Evolutionary conservation across 2,888 invertebrate genomes (phyloP).

Genomic region (Dicyrtoma fusca): DNA sequence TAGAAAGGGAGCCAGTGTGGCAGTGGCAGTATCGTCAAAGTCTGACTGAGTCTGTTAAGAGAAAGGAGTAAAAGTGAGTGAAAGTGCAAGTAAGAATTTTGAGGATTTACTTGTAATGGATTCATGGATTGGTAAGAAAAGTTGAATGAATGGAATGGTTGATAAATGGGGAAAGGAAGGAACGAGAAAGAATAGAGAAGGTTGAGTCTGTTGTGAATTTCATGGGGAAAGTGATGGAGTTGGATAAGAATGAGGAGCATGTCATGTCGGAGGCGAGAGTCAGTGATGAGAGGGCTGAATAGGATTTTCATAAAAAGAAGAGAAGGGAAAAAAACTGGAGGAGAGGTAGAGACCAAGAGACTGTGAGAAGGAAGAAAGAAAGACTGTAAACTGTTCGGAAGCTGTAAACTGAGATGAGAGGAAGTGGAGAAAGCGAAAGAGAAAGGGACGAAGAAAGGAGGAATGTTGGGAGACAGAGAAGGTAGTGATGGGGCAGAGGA

Average conservation of each 20-base stretch:
- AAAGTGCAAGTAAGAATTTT: too few species aligned
- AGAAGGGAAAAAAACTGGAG: constrained; percentile 1
- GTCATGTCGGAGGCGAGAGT: constrained; percentile 24
- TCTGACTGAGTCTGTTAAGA: too few species aligned
- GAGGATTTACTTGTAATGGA: not conserved
- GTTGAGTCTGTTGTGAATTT: constrained; percentile 11
- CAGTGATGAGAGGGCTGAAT: constrained; percentile 21
- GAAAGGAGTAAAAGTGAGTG: too few species aligned
- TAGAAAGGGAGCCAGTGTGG: too few species aligned
- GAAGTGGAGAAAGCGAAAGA: not conserved
- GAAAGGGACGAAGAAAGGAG: too few species aligned
- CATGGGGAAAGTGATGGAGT: constrained; percentile 13
- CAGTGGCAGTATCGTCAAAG: too few species aligned
- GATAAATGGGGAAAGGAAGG: constrained; percentile 14
- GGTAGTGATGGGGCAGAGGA: not conserved
- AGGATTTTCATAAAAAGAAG: constrained; percentile 16
- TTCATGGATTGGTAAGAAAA: constrained; percentile 2
- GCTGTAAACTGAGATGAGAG: constrained; percentile 7
- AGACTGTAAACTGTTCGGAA: too few species aligned
- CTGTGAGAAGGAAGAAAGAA: not conserved
- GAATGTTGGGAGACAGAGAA: too few species aligned
- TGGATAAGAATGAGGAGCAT: constrained; percentile 19
- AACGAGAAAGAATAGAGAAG: constrained; percentile 20
- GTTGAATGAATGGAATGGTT: constrained; percentile 11
- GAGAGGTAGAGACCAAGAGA: too few species aligned